Evolutionary conservation across 1,140 invertebrate genomes (phyloP).

Genomic region (Bombus vancouverensis): DNA sequence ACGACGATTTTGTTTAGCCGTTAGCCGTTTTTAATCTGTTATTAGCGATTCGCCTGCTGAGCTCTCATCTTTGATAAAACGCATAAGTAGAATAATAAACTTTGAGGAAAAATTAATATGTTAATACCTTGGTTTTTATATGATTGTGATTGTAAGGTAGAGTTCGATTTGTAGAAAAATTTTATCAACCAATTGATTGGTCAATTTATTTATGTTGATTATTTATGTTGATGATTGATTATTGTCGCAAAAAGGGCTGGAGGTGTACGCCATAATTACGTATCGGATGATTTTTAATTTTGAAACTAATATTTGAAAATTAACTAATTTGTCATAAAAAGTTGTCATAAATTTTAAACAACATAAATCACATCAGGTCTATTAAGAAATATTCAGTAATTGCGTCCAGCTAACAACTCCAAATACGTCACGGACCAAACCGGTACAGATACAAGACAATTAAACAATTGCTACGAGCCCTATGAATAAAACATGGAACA

Average conservation of each 20-base stretch:
- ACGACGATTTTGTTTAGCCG: not conserved
- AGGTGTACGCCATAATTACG: too few relatives aligned
- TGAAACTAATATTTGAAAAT: too few relatives aligned
- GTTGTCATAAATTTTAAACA: not conserved
- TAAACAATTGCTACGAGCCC: not conserved
- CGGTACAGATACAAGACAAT: not conserved
- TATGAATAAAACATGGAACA: not conserved
- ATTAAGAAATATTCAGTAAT: not conserved
- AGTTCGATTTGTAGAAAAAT: too few relatives aligned
- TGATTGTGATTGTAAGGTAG: too few relatives aligned
- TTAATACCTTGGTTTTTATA: too few relatives aligned
- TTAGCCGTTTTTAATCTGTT: not conserved
- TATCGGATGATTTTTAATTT: too few relatives aligned
- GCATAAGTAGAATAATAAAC: too few relatives aligned
- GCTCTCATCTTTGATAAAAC: not conserved
- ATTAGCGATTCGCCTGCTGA: not conserved
- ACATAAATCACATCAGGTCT: not conserved
- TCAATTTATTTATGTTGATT: too few relatives aligned
- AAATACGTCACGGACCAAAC: not conserved
- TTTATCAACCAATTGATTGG: too few relatives aligned
- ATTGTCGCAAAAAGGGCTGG: fast-evolving
- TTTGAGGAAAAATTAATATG: too few relatives aligned
- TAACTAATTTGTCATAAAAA: too few relatives aligned
- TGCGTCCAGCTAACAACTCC: not conserved
- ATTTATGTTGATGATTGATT: too few relatives aligned